Percentiles rank a stretch among this genome's conserved stretches.
Evolutionary conservation across 2,797 vertebrate genomes (phyloP).

Genomic region (Chaetodon trifasciatus): DNA sequence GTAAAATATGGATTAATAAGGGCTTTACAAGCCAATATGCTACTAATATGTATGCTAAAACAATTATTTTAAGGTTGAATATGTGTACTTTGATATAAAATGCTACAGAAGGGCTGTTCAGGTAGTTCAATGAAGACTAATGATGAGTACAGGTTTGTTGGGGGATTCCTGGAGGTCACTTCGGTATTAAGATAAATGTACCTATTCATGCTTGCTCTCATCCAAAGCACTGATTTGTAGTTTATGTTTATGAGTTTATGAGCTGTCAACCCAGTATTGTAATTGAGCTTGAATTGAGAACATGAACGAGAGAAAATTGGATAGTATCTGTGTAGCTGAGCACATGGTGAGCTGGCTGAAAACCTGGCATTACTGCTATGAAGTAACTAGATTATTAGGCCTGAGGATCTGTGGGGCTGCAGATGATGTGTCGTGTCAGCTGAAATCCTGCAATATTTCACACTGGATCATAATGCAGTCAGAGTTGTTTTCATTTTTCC

Average conservation of each 20-base stretch:
- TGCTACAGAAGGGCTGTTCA: background rate
- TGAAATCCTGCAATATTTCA: slow-evolving; percentile 13
- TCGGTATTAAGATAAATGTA: background rate
- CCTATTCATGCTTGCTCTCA: background rate
- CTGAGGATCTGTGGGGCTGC: background rate
- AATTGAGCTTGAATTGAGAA: background rate
- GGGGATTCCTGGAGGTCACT: background rate
- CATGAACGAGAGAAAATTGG: background rate
- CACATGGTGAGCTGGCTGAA: background rate
- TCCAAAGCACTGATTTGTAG: too few relatives aligned
- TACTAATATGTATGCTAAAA: too few relatives aligned
- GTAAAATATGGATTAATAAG: too few relatives aligned
- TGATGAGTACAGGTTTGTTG: background rate
- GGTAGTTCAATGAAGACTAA: background rate
- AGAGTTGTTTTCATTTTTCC: slow-evolving; percentile 36
- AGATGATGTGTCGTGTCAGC: slow-evolving; percentile 12
- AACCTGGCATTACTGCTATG: background rate
- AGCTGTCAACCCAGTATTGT: background rate
- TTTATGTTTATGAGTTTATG: background rate
- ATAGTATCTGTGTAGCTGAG: background rate
- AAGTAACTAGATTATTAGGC: background rate
- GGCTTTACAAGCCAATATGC: too few relatives aligned
- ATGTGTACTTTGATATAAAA: too few relatives aligned
- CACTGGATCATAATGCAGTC: background rate
- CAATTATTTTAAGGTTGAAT: too few relatives aligned